phyloP scores from a whole-genome alignment of 2,797 vertebrate genomes.

The Gallinago stenura region DNA sequence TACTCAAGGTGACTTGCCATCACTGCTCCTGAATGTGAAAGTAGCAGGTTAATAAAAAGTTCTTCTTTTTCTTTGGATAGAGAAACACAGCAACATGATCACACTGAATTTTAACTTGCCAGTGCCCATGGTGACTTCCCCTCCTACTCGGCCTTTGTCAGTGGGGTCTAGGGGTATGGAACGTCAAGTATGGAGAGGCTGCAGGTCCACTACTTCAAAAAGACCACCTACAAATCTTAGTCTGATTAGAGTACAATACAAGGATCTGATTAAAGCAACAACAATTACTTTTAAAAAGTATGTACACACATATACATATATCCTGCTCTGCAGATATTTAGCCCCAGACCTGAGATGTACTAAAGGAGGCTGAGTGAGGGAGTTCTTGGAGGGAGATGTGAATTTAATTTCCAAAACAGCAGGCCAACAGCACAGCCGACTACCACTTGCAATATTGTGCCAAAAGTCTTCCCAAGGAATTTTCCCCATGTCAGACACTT shows the following conservation, averaged over 20 bases:
- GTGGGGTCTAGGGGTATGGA: accelerated
- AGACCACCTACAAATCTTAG: not conserved
- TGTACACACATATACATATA: not conserved
- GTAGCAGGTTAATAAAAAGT: not conserved
- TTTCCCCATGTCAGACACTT: not conserved
- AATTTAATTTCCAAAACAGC: not conserved
- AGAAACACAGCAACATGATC: not conserved
- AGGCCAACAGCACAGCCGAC: not conserved
- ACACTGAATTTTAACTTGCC: not conserved
- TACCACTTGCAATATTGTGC: not conserved
- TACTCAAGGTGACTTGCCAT: conserved; percentile 14
- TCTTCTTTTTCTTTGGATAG: not conserved
- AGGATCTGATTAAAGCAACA: not conserved
- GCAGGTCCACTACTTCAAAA: not conserved
- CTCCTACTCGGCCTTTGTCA: not conserved
- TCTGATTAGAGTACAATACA: not conserved
- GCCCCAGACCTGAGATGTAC: not conserved
- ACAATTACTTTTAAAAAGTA: not conserved
- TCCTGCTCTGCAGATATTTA: not conserved
- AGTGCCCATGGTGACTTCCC: not conserved
- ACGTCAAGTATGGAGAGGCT: not conserved
- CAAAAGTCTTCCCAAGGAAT: not conserved
- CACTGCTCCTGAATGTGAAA: not conserved
- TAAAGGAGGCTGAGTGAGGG: not conserved
- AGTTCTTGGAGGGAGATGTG: not conserved